Evolutionary conservation across 2,113 vertebrate species (phyloP).

Genomic region (Cathartes aura): DNA sequence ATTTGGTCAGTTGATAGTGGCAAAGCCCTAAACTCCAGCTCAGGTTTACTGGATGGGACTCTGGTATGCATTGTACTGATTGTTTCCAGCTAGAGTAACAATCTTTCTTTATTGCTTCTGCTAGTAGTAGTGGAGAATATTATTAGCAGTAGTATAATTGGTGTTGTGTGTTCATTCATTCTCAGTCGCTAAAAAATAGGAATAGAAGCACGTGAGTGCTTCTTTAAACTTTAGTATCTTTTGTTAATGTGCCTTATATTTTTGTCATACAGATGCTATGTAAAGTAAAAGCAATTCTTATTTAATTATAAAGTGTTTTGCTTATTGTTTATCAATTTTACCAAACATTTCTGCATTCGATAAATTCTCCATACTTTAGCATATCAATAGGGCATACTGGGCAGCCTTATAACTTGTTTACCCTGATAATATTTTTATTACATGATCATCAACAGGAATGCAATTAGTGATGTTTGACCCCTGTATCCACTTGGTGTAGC

Average conservation of each 20-base stretch:
- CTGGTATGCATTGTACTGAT: slow-evolving; percentile 59
- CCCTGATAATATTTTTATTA: not conserved
- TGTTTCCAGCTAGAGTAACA: slow-evolving; percentile 58
- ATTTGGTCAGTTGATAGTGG: slow-evolving; percentile 41
- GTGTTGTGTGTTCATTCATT: slow-evolving; percentile 26
- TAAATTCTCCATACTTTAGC: not conserved
- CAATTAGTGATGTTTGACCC: not conserved
- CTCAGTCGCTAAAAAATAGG: not conserved
- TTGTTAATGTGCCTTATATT: not conserved
- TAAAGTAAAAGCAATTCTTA: not conserved
- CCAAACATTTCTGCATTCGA: not conserved
- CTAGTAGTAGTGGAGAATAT: slow-evolving; percentile 17
- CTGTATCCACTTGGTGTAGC: not conserved
- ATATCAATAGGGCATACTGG: not conserved
- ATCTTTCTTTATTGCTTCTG: not conserved
- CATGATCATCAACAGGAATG: not conserved
- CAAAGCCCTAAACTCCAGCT: not conserved
- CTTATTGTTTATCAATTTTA: not conserved
- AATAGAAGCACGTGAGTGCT: not conserved
- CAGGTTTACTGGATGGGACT: slow-evolving; percentile 12
- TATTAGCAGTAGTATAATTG: not conserved
- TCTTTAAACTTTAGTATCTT: not conserved
- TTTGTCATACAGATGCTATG: not conserved
- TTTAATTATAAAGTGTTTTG: not conserved
- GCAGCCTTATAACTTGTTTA: not conserved